Base-by-base conservation (phyloP, 2,113 vertebrate species). In the Paracanthobrama guichenoti region DNA sequence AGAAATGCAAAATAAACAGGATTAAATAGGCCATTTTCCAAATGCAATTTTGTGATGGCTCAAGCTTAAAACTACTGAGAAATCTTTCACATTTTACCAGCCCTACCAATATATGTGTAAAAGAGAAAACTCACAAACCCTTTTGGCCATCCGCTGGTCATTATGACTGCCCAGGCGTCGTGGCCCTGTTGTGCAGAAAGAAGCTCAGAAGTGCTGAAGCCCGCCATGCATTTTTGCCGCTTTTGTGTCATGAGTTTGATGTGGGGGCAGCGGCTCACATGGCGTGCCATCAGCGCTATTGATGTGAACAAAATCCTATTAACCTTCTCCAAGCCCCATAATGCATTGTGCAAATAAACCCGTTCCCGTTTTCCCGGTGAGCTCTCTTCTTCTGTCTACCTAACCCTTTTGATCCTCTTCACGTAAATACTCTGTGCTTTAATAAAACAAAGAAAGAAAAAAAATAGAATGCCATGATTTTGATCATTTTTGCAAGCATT, bases 251-350 rank as follows among this genome's bases (percentile, higher is more conserved):
- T 86, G 77, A 87, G 89, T 86, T 77, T 83, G 50, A 48, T 71
- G 82, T 50, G 76, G 62, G 79, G 82, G 81, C 85, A 83, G 77
- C 31, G 79, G 71, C 85, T 87, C 53, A 82, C 82, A 78, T 26
- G 39, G 74, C 55, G 74, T 75, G 73, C 77, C 85, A 91, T 83
- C 87, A 86, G 69, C 82, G 82, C 86, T 89, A 91, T 86, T 91
- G 88, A 90, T 90, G 92, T 91, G 88, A 91, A 87, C 88, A 75
- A 91, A 94, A 94, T 92, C 91, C 92, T 84, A 91, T 94, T 94
- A 92, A 89, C 89, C 88, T 87, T 84, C 76, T 57, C 2, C 69
- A 24, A 84, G 80, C 89, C 86, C 86, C 84, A 84, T 76, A 89
- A 91, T 93, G 90, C 92, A 79, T 86, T 86, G 81, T 42, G 87